Evolutionary conservation across 2,888 invertebrate genomes (phyloP).

Genomic region (Acheta domesticus): DNA sequence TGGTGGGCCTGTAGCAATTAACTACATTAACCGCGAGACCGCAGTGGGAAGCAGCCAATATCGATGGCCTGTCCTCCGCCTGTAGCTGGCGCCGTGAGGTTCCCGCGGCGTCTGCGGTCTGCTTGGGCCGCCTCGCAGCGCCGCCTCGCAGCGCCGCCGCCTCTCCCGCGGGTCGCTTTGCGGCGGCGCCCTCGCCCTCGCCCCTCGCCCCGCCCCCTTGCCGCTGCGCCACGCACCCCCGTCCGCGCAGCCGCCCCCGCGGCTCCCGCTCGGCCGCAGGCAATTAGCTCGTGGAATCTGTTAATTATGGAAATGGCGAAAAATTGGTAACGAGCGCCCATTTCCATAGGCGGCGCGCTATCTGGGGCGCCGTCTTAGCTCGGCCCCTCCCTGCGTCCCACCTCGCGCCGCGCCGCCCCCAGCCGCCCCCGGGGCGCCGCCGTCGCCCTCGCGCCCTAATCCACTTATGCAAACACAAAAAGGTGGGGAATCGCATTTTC

Average conservation of each 20-base stretch:
- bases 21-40: too few relatives aligned
- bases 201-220: background rate
- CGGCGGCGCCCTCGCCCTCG: background rate
- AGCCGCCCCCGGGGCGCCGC: background rate
- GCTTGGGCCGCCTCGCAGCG: too few relatives aligned
- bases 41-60: too few relatives aligned
- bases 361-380: too few relatives aligned
- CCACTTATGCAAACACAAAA: background rate
- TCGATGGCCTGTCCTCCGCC: too few relatives aligned
- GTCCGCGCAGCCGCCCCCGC: background rate
- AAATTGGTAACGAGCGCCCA: slow-evolving; percentile 5
- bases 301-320: slow-evolving; percentile 9
- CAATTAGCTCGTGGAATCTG: slow-evolving; percentile 3
- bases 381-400: too few relatives aligned
- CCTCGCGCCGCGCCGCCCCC: too few relatives aligned
- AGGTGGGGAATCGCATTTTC: background rate
- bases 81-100: too few relatives aligned
- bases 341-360: background rate
- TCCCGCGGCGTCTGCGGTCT: too few relatives aligned
- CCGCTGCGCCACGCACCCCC: too few relatives aligned
- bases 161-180: background rate
- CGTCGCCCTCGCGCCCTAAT: background rate
- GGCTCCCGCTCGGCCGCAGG: background rate
- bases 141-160: background rate
- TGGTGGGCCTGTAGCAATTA: too few relatives aligned